Evolutionary conservation across 2,888 invertebrate species (phyloP), one percentile per base, ranked within the genome.

Genomic region (Euphydryas editha): DNA sequence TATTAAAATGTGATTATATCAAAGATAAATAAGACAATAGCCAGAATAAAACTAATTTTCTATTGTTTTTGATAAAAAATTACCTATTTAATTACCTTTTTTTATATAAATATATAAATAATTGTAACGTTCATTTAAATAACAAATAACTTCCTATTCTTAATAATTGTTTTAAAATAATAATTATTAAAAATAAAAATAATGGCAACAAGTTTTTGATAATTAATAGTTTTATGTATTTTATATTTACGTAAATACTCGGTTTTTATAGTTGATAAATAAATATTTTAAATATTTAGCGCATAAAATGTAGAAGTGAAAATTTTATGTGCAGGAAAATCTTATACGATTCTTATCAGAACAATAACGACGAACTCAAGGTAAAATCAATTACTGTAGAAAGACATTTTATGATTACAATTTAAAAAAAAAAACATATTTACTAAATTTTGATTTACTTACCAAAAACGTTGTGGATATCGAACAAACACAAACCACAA

Each of bases 381-480:
- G 51, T 51, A 51, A 51, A 51, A 51, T 51, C 15, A 51, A 24
- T 24, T 30, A 51, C n/a, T 20, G 13, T 20, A 10, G 20, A 47
- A 3, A 47, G 20, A 47, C 13, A 11, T 21, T 18, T 20, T 5
- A 18, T 47, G 10, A 11, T 11, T 18, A 20, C 3, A 11, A 13
- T 18, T 13, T 4, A 20, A 47, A 20, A 47, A 6, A 20, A 47
- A 7, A 30, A 30, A 4, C 8, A 21, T 20, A 20, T 2, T 5
- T 47, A 13, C 20, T 21, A 13, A 21, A 21, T 47, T 20, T 7
- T n/a, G 7, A 18, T 17, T 17, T 44, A 55, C 58, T 63, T 61
- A 59, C 61, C 64, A 44, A 30, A 36, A 44, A 37, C n/a, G 11
- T 37, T 37, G 44, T 37, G 11, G 21, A 64, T 36, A 47, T 69